phyloP scores from a whole-genome alignment of 2,797 vertebrate genomes.

The Dermochelys coriacea region DNA sequence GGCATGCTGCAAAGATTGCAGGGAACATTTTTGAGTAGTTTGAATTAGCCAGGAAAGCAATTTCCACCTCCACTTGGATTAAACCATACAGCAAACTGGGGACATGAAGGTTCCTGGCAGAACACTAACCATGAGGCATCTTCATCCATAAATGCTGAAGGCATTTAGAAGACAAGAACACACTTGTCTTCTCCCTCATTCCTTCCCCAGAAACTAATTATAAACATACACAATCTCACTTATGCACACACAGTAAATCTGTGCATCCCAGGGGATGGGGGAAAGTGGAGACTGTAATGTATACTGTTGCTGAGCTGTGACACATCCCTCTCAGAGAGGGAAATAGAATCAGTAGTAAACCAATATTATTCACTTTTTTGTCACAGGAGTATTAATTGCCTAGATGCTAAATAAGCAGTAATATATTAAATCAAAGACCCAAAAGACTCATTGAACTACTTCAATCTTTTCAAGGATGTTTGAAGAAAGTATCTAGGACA shows the following conservation, averaged over 20 bases:
- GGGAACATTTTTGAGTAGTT: background rate
- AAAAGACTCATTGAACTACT: constrained; percentile 23
- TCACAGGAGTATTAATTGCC: background rate
- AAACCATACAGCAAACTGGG: background rate
- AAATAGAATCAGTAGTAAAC: background rate
- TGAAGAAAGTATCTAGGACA: background rate
- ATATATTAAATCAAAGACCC: background rate
- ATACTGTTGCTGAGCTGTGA: background rate
- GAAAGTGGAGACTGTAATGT: background rate
- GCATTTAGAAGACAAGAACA: too few relatives aligned
- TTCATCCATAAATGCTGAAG: background rate
- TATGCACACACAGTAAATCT: background rate
- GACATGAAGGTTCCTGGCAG: background rate
- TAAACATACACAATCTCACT: background rate
- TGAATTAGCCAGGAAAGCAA: background rate
- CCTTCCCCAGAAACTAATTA: background rate
- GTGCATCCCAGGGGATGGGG: background rate
- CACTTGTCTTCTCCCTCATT: background rate
- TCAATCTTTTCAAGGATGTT: background rate
- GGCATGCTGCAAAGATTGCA: background rate
- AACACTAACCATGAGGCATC: background rate
- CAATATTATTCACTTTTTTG: constrained; percentile 17
- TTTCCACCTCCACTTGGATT: background rate
- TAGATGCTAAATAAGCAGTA: constrained; percentile 35
- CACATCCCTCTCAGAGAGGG: background rate